phyloP scores from a whole-genome alignment of 1,140 invertebrate genomes.

The Dendroctonus valens region DNA sequence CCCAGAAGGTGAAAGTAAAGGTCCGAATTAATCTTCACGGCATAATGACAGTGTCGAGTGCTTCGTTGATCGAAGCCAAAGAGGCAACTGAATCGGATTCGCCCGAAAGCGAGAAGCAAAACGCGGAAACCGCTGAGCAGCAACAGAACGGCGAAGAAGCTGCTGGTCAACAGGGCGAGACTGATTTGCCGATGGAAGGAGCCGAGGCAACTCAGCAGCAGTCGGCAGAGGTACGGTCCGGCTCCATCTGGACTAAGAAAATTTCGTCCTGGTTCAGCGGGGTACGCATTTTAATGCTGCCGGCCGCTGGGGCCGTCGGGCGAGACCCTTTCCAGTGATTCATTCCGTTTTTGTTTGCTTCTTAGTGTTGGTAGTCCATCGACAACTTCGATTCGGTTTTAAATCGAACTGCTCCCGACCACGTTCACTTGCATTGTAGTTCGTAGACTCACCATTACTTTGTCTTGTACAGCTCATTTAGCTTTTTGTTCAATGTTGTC shows the following conservation, averaged over 20 bases:
- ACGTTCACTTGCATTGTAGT: too few species aligned
- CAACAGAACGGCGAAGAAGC: constrained; percentile 56
- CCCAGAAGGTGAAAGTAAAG: constrained; percentile 94
- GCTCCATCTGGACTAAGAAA: constrained; percentile 50
- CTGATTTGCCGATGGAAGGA: constrained; percentile 32
- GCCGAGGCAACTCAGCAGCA: constrained; percentile 33
- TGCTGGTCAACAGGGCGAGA: constrained; percentile 14
- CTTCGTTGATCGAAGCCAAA: constrained; percentile 81
- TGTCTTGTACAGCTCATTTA: too few species aligned
- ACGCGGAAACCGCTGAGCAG: constrained; percentile 48
- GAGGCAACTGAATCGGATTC: constrained; percentile 63
- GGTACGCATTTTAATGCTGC: constrained; percentile 47
- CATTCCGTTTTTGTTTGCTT: too few species aligned
- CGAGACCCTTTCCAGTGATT: neutral
- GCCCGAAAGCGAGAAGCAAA: constrained; percentile 52
- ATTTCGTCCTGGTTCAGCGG: constrained; percentile 50
- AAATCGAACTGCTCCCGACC: too few species aligned
- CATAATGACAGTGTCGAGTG: constrained; percentile 81
- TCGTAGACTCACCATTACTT: too few species aligned
- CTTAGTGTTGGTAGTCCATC: too few species aligned
- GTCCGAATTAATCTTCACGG: constrained; percentile 91
- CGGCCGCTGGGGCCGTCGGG: constrained; percentile 40
- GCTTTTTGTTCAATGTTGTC: too few species aligned
- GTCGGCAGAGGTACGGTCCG: constrained; percentile 49
- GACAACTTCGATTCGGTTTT: too few species aligned